A percentile compares a stretch with the other conserved stretches of the same genome.
Conservation (phyloP, 2,113 vertebrate species). For the Pelmatolapia mariae region DNA sequence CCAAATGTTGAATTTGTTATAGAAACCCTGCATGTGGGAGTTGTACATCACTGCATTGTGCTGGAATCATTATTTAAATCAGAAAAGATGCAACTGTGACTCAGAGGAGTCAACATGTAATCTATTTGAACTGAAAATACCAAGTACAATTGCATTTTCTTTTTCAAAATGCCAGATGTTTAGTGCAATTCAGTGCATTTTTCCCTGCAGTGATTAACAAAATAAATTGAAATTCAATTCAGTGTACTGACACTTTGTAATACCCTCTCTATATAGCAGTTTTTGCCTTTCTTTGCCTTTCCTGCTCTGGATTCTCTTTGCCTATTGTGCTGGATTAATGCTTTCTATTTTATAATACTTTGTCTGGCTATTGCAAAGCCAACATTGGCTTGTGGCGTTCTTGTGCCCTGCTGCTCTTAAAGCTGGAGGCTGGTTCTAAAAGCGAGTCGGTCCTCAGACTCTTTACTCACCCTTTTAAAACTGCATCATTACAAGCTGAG, state of each 20-base stretch:
- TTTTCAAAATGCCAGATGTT: background rate
- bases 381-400: background rate
- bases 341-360: background rate
- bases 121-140: background rate
- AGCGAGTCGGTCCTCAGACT: background rate
- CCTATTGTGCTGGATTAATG: background rate
- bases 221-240: background rate
- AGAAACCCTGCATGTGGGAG: background rate
- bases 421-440: background rate
- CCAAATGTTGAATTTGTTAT: slow-evolving; percentile 5
- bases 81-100: background rate
- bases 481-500: background rate
- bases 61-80: background rate
- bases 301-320: background rate
- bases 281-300: background rate
- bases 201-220: background rate
- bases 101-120: background rate
- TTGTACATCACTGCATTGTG: background rate
- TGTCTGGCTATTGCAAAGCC: background rate
- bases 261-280: background rate
- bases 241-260: background rate
- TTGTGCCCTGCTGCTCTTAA: background rate
- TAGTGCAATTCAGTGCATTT: background rate
- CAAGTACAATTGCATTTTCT: background rate
- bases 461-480: background rate